Conservation (phyloP, 2,797 vertebrate genomes). For the Myripristis murdjan region DNA sequence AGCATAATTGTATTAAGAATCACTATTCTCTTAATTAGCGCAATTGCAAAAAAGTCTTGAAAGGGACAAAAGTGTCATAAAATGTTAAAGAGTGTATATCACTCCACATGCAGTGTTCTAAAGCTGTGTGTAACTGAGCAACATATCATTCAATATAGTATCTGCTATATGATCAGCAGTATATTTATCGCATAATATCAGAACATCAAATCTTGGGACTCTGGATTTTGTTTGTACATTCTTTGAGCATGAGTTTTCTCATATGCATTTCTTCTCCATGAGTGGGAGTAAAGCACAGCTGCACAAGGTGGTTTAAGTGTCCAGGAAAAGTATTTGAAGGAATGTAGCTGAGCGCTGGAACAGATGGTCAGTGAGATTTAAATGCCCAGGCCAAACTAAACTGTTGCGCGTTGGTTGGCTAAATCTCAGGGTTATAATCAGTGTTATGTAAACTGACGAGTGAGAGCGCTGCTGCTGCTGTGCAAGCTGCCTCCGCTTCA, state of each 20-base stretch:
- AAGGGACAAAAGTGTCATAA: too few species aligned
- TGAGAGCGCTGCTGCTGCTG: constrained; percentile 54
- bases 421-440: constrained; percentile 90
- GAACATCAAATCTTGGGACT: neutral
- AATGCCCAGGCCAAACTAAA: constrained; percentile 87
- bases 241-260: neutral
- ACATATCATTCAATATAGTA: too few species aligned
- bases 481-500: constrained; percentile 61
- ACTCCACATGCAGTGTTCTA: too few species aligned
- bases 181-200: too few species aligned
- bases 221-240: neutral
- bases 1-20: too few species aligned
- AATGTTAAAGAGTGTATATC: too few species aligned
- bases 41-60: too few species aligned
- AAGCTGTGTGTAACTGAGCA: too few species aligned
- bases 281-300: constrained; percentile 18
- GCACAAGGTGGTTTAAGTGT: constrained; percentile 33
- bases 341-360: constrained; percentile 73
- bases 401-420: constrained; percentile 82
- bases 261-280: constrained; percentile 1
- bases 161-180: too few species aligned
- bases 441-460: constrained; percentile 90
- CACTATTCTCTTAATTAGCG: too few species aligned
- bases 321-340: constrained; percentile 65
- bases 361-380: constrained; percentile 92